phyloP scores from a whole-genome alignment of 2,888 invertebrate genomes.

The Mythimna ferrago region DNA sequence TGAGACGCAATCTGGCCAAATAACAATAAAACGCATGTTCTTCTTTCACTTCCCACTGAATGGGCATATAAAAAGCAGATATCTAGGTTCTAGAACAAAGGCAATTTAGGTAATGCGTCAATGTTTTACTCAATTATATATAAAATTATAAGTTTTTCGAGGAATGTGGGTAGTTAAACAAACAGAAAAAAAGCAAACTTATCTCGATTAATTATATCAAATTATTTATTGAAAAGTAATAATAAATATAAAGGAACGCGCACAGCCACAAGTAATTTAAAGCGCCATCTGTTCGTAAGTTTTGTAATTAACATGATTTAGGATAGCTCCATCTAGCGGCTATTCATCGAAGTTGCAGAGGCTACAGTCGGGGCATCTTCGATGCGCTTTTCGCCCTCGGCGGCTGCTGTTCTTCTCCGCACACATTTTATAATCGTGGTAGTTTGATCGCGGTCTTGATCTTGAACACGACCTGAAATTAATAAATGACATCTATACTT shows the following conservation, averaged over 20 bases:
- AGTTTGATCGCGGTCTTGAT: slow-evolving; percentile 68
- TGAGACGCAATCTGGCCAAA: no score
- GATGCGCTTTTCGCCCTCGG: slow-evolving; percentile 70
- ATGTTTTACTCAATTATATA: no score
- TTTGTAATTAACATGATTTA: slow-evolving; percentile 21
- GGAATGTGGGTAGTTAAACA: no score
- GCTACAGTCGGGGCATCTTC: slow-evolving; percentile 76
- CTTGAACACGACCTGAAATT: slow-evolving; percentile 55
- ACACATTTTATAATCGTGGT: slow-evolving; percentile 65
- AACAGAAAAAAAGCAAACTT: no score
- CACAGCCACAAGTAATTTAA: slow-evolving; percentile 38
- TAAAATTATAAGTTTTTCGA: no score
- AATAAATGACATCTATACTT: background rate
- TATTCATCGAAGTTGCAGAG: slow-evolving; percentile 67
- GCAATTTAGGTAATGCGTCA: no score
- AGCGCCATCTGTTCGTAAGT: slow-evolving; percentile 6
- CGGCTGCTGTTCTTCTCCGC: slow-evolving; percentile 69
- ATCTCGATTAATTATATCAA: slow-evolving; percentile 27
- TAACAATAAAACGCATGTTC: no score
- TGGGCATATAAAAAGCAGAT: no score
- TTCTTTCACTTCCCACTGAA: no score
- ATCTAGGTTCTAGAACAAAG: no score
- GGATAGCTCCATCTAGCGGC: slow-evolving; percentile 28
- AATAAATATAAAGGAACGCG: slow-evolving; percentile 37
- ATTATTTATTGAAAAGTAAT: slow-evolving; percentile 45